Percentiles rank a stretch among this genome's conserved stretches.
These are phyloP conservation scores for Apis cerana DNA, from an alignment of 1,140 invertebrate species.

Conservation along the genomic window DNA sequence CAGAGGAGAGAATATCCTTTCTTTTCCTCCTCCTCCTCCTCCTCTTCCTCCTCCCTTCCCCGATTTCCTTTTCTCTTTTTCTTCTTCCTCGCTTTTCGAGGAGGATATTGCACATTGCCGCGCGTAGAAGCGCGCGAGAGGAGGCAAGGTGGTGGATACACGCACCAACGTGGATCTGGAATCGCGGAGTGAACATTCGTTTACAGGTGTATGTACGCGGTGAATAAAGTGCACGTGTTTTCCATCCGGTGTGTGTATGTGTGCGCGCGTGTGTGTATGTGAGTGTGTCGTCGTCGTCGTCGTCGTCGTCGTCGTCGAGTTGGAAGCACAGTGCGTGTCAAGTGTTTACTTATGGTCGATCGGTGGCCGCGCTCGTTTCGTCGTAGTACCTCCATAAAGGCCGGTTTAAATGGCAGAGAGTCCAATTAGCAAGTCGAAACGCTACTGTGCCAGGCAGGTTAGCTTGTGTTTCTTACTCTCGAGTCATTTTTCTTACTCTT, in stretches of 20 bases:
- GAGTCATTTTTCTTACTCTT: neutral
- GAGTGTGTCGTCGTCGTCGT: neutral
- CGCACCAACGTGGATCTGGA: neutral
- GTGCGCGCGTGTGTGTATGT: neutral
- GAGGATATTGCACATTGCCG: no score
- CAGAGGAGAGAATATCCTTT: no score
- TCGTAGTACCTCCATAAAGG: conserved; percentile 2
- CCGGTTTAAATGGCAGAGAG: conserved; percentile 66
- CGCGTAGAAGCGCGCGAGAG: no score
- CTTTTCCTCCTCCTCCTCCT: no score
- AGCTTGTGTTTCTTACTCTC: neutral
- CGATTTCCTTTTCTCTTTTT: no score
- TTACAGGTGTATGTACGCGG: neutral
- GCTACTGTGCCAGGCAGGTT: conserved; percentile 59
- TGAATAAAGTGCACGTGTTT: no score
- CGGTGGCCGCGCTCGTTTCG: conserved; percentile 16
- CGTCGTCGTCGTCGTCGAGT: neutral
- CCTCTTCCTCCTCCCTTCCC: no score
- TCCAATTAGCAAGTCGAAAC: conserved; percentile 61
- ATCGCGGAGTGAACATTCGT: neutral
- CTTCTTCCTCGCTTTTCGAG: no score
- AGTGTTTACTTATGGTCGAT: conserved; percentile 38
- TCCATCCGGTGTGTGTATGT: no score
- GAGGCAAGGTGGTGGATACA: no score
- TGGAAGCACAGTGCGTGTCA: conserved; percentile 8